Percentiles rank a stretch among this genome's conserved stretches.
phyloP scores from a whole-genome alignment of 1,140 invertebrate genomes.

The Euwallacea fornicatus region DNA sequence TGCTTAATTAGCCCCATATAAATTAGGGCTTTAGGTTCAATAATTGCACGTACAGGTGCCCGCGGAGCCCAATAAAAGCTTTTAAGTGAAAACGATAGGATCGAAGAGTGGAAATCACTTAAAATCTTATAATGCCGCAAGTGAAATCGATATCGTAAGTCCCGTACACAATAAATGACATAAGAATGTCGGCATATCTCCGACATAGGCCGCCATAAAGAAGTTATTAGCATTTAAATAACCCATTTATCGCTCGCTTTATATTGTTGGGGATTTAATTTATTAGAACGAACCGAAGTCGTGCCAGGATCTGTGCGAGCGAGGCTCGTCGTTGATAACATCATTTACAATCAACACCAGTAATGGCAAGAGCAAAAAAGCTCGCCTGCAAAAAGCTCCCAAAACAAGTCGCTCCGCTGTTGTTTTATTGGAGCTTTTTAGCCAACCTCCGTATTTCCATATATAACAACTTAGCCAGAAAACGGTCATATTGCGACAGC shows the following conservation, averaged over 20 bases:
- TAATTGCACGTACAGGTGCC: neutral
- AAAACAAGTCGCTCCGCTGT: too few relatives aligned
- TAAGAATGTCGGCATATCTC: conserved; percentile 24
- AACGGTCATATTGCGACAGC: conserved; percentile 15
- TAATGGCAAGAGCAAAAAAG: too few relatives aligned
- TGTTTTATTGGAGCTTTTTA: too few relatives aligned
- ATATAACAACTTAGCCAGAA: neutral
- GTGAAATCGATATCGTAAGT: conserved; percentile 18
- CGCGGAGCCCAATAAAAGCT: conserved; percentile 6
- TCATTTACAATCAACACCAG: conserved; percentile 1
- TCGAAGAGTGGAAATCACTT: conserved; percentile 11
- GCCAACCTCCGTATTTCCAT: too few relatives aligned
- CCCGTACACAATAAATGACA: conserved; percentile 22
- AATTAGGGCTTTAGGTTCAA: conserved; percentile 1
- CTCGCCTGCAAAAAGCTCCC: too few relatives aligned
- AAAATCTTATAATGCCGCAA: conserved; percentile 15
- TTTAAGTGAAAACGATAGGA: neutral
- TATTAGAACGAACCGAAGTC: conserved; percentile 10
- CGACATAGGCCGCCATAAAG: conserved; percentile 24
- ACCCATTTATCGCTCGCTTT: conserved; percentile 25
- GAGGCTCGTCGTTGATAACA: conserved; percentile 14
- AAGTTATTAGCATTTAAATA: conserved; percentile 33
- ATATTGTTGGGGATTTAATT: conserved; percentile 24
- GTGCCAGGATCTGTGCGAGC: conserved; percentile 15
- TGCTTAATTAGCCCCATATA: conserved; percentile 13